Evolutionary conservation across 2,888 invertebrate genomes (phyloP), one percentile per base, ranked within the genome.

Genomic region (Clusia tigrina): DNA sequence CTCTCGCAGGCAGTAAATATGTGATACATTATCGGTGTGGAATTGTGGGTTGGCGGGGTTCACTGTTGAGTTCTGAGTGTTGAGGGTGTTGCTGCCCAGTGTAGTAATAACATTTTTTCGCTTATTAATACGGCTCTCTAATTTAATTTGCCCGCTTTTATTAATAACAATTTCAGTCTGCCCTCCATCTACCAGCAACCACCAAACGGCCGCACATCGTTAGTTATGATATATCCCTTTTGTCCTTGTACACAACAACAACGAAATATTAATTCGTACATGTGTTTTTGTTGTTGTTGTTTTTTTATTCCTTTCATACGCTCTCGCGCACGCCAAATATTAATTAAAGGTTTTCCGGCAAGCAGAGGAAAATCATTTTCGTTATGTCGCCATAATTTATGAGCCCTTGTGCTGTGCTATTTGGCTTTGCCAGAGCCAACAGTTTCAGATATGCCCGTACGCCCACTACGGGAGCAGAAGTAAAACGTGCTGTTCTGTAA

Each of bases 341-440:
- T 48, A 48, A 48, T 48, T 48, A 48, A 48, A 48, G 48, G 6
- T 48, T 22, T 48, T 3, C 5, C 23, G 32, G 23, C 42, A 42
- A 56, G 52, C 25, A 51, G 20, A 20, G 15, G 52, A 26, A 12
- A 65, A 69, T 69, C 62, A 66, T 6, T 48, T 48, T 20, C 15
- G 48, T 2, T 22, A 20, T 48, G 18, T 18, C 48, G 20, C 20
- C 15, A 22, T 48, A 20, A 48, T 48, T 48, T 48, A 48, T 48
- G 42, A 6, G 48, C 15, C 15, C 18, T 22, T 18, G 15, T 42
- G 42, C 2, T 42, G 3, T 42, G 48, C 20, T 22, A 48, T 48
- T 48, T 48, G 18, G 48, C 22, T 42, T 17, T 42, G 42, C 42
- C 6, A n/a, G 3, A 42, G 12, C n/a, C n/a, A n/a, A n/a, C n/a